Conservation (phyloP, 2,888 invertebrate species). For the Orthonychiurus folsomi region DNA sequence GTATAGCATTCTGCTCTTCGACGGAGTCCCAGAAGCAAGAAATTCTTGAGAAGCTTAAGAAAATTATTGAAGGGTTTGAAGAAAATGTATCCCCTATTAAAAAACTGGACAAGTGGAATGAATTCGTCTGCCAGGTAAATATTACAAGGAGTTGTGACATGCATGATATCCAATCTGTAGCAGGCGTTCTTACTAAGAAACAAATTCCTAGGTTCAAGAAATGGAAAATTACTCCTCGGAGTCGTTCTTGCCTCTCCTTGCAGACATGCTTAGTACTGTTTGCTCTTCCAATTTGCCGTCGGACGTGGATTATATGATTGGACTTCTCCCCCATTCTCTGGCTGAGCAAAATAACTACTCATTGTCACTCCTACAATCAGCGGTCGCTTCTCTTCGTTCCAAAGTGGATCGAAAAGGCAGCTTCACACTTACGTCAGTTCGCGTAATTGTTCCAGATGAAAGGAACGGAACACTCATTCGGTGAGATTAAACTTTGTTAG, state of each 20-base stretch:
- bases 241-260: constrained; percentile 82
- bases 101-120: constrained; percentile 39
- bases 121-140: constrained; percentile 39
- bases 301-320: constrained; percentile 91
- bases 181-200: not conserved
- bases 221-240: constrained; percentile 63
- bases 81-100: constrained; percentile 35
- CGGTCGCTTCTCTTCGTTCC: constrained; percentile 48
- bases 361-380: constrained; percentile 84
- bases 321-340: constrained; percentile 76
- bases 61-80: constrained; percentile 33
- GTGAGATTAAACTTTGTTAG: too few species aligned
- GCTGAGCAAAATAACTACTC: constrained; percentile 93
- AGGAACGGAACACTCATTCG: constrained; percentile 75
- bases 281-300: constrained; percentile 31
- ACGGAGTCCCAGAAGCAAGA: constrained; percentile 25
- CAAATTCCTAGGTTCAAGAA: constrained; percentile 57
- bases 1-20: not conserved
- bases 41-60: constrained; percentile 25
- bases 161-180: too few species aligned
- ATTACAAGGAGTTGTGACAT: too few species aligned
- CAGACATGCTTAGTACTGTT: constrained; percentile 44
- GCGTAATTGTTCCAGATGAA: constrained; percentile 82
- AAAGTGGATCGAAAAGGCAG: constrained; percentile 33
- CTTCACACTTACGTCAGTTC: constrained; percentile 33